Conservation (phyloP, 2,113 vertebrate species). For the Nestor notabilis region DNA sequence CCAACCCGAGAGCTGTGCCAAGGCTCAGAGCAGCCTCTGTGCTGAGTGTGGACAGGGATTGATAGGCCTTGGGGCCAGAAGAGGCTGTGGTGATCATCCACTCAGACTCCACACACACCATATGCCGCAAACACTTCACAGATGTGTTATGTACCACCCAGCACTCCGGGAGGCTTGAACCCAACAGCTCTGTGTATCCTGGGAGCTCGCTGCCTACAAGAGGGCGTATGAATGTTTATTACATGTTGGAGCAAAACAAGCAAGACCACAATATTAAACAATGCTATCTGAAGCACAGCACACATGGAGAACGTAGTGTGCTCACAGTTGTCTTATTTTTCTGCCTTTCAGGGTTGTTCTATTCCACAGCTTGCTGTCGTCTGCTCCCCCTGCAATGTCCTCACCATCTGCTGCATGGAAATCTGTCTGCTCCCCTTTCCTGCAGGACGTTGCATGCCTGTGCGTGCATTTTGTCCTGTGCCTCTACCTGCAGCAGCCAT, state of each 20-base stretch:
- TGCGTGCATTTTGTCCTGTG: not conserved
- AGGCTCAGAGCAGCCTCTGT: not conserved
- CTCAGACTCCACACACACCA: not conserved
- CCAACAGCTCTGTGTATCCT: not conserved
- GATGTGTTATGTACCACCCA: not conserved
- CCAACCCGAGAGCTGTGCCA: not conserved
- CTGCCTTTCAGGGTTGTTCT: not conserved
- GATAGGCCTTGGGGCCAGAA: not conserved
- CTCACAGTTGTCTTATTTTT: not conserved
- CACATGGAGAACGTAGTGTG: accelerated
- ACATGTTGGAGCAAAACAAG: not conserved
- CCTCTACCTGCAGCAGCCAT: not conserved
- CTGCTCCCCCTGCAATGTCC: accelerated
- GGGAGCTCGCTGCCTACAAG: not conserved
- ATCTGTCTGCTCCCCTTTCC: not conserved
- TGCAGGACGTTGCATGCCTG: not conserved
- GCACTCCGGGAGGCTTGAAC: not conserved
- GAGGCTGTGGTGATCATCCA: not conserved
- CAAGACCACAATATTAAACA: not conserved
- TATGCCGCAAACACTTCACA: not conserved
- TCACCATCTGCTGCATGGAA: not conserved
- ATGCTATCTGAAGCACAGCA: not conserved
- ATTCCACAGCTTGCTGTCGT: not conserved
- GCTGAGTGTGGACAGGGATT: not conserved
- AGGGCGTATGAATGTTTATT: accelerated